A percentile compares a stretch with the other conserved stretches of the same genome.
Conservation (phyloP, 2,797 vertebrate species). For the Thripadectes ignobilis region DNA sequence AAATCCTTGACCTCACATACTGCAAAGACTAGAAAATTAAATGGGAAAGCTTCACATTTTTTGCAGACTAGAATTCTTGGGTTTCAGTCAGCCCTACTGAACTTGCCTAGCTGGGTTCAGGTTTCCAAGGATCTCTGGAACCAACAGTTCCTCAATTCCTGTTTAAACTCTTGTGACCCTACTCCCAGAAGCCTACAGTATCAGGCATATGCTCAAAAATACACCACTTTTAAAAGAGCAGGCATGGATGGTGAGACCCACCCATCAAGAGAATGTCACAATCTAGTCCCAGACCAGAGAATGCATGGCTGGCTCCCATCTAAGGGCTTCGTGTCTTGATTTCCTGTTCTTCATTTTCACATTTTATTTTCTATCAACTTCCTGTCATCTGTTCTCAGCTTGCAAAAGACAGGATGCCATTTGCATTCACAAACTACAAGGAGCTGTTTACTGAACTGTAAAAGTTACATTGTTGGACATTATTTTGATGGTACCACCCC, state of each 20-base stretch:
- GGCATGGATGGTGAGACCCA: neutral
- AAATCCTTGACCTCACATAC: neutral
- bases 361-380: conserved; percentile 44
- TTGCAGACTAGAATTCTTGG: neutral
- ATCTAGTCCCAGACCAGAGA: neutral
- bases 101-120: neutral
- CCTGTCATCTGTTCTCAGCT: conserved; percentile 6
- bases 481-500: neutral
- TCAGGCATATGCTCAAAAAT: neutral
- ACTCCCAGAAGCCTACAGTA: neutral
- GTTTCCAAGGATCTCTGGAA: neutral
- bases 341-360: conserved; percentile 19
- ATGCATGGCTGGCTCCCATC: neutral
- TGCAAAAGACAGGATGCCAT: conserved; percentile 39
- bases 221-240: neutral
- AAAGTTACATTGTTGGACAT: neutral
- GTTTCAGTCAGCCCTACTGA: neutral
- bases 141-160: neutral
- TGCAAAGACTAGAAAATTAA: neutral
- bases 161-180: neutral
- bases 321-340: neutral
- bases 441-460: conserved; percentile 1
- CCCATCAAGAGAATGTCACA: neutral
- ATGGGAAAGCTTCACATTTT: neutral
- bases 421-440: conserved; percentile 30